Percentiles rank a stretch among this genome's conserved stretches.
phyloP scores from a whole-genome alignment of 2,113 vertebrate genomes.

The Podocnemis expansa region DNA sequence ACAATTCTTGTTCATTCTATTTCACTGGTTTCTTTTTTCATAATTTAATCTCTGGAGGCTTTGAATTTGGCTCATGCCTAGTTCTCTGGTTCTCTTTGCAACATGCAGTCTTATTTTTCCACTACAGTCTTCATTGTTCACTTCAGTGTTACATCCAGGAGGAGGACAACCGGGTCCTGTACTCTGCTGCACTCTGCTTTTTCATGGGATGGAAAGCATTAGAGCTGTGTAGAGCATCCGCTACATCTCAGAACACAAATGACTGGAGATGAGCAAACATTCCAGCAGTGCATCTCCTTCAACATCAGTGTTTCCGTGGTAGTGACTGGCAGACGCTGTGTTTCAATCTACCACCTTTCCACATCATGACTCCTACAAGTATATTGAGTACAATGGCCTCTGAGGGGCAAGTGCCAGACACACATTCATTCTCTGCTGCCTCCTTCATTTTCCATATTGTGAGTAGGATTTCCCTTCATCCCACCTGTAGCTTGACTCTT shows the following conservation, averaged over 20 bases:
- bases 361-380: background rate
- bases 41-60: background rate
- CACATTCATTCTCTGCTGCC: background rate
- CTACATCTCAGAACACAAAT: slow-evolving; percentile 25
- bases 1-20: background rate
- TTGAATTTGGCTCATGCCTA: background rate
- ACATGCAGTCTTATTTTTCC: background rate
- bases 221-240: slow-evolving; percentile 37
- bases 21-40: background rate
- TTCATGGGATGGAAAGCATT: slow-evolving; percentile 12
- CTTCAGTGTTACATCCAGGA: background rate
- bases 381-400: rapidly evolving
- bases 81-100: background rate
- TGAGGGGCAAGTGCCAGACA: background rate
- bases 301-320: background rate
- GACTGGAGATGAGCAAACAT: slow-evolving; percentile 35
- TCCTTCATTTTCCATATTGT: background rate
- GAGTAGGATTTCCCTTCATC: background rate
- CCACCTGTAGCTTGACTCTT: rapidly evolving
- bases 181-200: background rate
- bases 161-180: slow-evolving; percentile 35
- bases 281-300: background rate
- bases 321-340: background rate
- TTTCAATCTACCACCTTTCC: background rate
- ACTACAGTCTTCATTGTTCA: background rate